Base-by-base conservation (phyloP, 2,888 invertebrate species). In the Drosophila diplacantha region DNA sequence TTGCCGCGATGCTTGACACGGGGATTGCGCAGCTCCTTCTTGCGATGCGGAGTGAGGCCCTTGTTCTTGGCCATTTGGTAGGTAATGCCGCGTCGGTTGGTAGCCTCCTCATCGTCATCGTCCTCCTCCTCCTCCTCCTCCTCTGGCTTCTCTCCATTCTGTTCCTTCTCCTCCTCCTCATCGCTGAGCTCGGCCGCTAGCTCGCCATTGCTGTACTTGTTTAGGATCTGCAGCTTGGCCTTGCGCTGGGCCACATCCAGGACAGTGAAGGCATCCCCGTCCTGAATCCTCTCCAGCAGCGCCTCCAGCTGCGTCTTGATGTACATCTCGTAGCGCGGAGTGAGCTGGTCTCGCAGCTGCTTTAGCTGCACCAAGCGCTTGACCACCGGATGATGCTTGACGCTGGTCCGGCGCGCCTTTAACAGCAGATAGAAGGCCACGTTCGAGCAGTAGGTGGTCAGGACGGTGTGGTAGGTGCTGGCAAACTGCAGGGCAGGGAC, bases 11-110 rank as follows among this genome's bases (percentile, higher is more conserved):
- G 95, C 87, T 97, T 98, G 6, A 99, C 97, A 82, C 99, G 92
- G 0, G 98, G 98, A 91, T 99, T 98, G 68, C 96, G 92, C 77
- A 93, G 92, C 84, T 96, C 96, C 88, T 97, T 98, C 89, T 96
- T 97, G 71, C 97, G 92, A 74, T 93, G 91, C 0, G 97, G 96
- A 35, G 94, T 96, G 18, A 98, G 90, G 16, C 98, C 98, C 88
- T 96, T 98, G 86, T 99, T 99, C 88, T 98, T 98, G 20, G 95
- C 93, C 85, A 98, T 98, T 91, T 97, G 92, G 86, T 96, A 96
- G 3, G 95, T 97, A 71, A 98, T 97, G 53, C 92, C 92, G 76
- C 98, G 91, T 85, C 96, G 96, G 2, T 71, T 82, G 14, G 81
- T 75, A 38, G 89, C 89, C n/a, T 89, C 89, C 18, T 89, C 89